Conservation (phyloP, 2,888 invertebrate species). For the Luperina testacea region DNA sequence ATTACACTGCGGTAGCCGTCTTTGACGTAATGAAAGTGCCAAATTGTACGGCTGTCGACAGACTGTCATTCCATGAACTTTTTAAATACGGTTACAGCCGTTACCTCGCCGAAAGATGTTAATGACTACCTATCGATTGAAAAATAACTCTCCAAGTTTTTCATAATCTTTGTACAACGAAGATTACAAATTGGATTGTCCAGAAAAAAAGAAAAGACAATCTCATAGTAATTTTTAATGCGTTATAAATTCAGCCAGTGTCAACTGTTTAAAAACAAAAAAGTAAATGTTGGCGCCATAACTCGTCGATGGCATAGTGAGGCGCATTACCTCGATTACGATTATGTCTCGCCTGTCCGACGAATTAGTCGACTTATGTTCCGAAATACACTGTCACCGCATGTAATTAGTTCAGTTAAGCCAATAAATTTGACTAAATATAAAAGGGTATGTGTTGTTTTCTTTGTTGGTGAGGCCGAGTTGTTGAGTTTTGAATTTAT, state of each 20-base stretch:
- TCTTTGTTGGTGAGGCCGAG: conserved; percentile 39
- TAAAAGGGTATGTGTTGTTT: conserved; percentile 52
- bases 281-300: conserved; percentile 74
- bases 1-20: too few relatives aligned
- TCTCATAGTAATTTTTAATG: conserved; percentile 58
- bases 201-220: conserved; percentile 34
- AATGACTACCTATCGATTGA: neutral
- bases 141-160: conserved; percentile 9
- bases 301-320: conserved; percentile 73
- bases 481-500: conserved; percentile 39
- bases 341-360: conserved; percentile 74
- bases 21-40: too few relatives aligned
- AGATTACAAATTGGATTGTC: conserved; percentile 34
- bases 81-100: too few relatives aligned
- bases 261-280: conserved; percentile 70
- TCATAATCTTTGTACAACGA: conserved; percentile 15
- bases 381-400: conserved; percentile 77
- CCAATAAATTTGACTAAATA: conserved; percentile 67
- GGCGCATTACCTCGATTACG: conserved; percentile 76
- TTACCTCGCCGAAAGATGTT: too few relatives aligned
- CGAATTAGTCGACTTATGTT: conserved; percentile 75
- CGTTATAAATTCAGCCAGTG: conserved; percentile 67
- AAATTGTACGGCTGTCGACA: too few relatives aligned
- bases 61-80: too few relatives aligned
- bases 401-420: conserved; percentile 76